Evolutionary conservation across 2,797 vertebrate genomes (phyloP), one percentile per base, ranked within the genome.

Genomic region (Craterocephalus amniculus): DNA sequence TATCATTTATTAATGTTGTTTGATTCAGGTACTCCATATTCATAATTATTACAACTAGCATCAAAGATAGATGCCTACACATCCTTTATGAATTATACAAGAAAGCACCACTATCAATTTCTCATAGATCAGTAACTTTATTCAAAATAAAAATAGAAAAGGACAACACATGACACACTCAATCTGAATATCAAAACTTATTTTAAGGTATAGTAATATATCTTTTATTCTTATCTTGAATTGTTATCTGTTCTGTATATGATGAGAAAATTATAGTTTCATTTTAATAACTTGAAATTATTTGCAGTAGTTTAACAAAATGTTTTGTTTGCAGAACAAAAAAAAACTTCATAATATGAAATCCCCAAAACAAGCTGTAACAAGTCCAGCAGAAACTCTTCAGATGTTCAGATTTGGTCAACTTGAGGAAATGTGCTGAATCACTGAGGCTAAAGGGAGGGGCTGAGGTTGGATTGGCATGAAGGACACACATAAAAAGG

Each of bases 381-480:
- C 79, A 75, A 38, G 79, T 73, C 68, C 56, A 24, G 13, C 79
- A 73, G 9, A 57, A 63, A 36, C 63, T 38, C 32, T 26, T 16
- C 2, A 14, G 9, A 2, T 57, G 45, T 58, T 57, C 8, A 60
- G n/a, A 70, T 31, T 52, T 1, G 54, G 61, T 67, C 59, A 52
- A 13, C 27, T 52, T 26, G 24, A 34, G 63, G 74, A 75, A 79
- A 77, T 8, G 8, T n/a, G 43, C 18, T 45, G 43, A 45, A 45
- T n/a, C 43, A 45, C 20, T 24, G 26, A 22, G 58, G 6, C 49
- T 52, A 24, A 52, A 14, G 22, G 49, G 22, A 27, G 27, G 49
- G 49, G 6, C 0, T 45, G 49, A 14, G 49, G 11, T 52, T 14
- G 27, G 49, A 22, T 12, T 11, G 24, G 24, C 10, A 51, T 4